Conservation (phyloP, 2,113 vertebrate species). For the Rhodinocichla rosea region DNA sequence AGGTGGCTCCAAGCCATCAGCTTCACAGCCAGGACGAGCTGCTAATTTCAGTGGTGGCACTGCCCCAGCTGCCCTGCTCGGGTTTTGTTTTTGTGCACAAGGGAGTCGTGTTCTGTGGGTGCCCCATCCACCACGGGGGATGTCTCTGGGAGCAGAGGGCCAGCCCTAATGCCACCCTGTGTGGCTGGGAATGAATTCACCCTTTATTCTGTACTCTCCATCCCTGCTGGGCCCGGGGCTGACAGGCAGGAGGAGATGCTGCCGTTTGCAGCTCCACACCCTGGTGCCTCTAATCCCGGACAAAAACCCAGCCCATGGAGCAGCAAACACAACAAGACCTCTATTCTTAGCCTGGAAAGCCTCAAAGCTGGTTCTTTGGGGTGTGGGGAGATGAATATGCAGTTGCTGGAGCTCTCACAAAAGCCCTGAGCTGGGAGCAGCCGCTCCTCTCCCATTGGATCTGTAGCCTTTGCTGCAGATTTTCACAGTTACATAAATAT, state of each 20-base stretch:
- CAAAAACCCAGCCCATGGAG: neutral
- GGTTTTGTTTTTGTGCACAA: conserved; percentile 15
- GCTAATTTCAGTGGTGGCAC: neutral
- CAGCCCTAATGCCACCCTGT: conserved; percentile 25
- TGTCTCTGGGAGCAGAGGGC: neutral
- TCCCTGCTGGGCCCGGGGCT: neutral
- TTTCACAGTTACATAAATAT: conserved; percentile 54
- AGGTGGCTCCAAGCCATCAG: neutral
- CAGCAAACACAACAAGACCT: conserved; percentile 8
- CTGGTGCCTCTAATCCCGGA: neutral
- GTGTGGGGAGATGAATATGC: neutral
- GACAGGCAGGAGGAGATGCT: neutral
- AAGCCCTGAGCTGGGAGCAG: neutral
- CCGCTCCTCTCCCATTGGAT: neutral
- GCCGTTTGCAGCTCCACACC: neutral
- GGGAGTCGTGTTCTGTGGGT: neutral
- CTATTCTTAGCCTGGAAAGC: neutral
- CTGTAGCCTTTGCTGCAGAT: conserved; percentile 20
- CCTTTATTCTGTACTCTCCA: neutral
- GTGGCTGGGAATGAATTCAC: conserved; percentile 1
- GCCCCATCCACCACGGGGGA: neutral
- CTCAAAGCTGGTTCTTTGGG: neutral
- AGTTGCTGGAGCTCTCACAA: conserved; percentile 15
- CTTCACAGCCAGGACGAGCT: neutral
- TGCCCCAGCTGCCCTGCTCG: neutral